These are phyloP conservation scores for Candoia aspera DNA, from an alignment of 2,113 vertebrate species.

Conservation along the genomic window DNA sequence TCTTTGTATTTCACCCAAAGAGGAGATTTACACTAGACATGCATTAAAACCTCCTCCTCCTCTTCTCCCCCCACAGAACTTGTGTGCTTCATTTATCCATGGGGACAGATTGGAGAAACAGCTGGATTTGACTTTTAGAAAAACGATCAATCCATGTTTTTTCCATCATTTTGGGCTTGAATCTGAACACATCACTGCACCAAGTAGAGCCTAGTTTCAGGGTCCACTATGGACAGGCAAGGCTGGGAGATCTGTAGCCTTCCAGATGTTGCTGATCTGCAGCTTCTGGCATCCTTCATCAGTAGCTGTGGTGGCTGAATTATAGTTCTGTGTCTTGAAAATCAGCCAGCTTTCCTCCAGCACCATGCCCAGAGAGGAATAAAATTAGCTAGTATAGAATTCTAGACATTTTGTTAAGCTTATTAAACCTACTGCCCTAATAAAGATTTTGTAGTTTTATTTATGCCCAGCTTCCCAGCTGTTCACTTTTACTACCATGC, in stretches of 20 bases:
- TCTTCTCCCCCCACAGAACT: not conserved
- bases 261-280: not conserved
- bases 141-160: not conserved
- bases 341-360: not conserved
- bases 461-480: not conserved
- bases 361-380: not conserved
- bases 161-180: not conserved
- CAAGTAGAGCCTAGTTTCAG: not conserved
- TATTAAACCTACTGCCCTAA: too few species aligned
- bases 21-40: not conserved
- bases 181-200: not conserved
- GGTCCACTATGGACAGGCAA: not conserved
- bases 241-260: not conserved
- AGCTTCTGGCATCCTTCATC: not conserved
- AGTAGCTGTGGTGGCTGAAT: not conserved
- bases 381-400: not conserved
- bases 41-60: not conserved
- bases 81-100: not conserved
- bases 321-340: not conserved
- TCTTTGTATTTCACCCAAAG: not conserved
- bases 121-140: not conserved
- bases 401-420: not conserved
- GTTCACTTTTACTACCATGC: not conserved
- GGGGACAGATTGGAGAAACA: not conserved
- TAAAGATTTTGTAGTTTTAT: not conserved